A percentile compares a stretch with the other conserved stretches of the same genome.
Evolutionary conservation across 2,113 vertebrate genomes (phyloP).

Genomic region (Henicopernis longicauda): DNA sequence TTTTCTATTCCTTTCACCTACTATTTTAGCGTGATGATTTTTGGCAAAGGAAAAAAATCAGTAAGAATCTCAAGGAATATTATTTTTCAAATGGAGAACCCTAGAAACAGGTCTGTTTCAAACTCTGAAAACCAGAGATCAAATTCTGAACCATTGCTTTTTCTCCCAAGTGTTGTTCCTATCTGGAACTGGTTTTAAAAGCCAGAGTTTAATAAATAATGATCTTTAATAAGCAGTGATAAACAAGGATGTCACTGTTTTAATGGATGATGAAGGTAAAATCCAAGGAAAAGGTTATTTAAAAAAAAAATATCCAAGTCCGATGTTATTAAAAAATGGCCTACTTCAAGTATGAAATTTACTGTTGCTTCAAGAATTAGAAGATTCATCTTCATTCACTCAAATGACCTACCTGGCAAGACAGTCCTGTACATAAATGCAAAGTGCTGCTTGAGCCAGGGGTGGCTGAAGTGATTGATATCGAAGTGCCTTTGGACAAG

Average conservation of each 20-base stretch:
- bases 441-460: constrained; percentile 95
- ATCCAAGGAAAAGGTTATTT: not conserved
- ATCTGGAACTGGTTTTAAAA: not conserved
- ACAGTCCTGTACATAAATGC: constrained; percentile 96
- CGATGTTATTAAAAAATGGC: not conserved
- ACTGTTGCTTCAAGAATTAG: not conserved
- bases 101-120: not conserved
- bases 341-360: not conserved
- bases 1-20: not conserved
- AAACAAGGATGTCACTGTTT: not conserved
- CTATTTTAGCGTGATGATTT: not conserved
- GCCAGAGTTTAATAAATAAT: not conserved
- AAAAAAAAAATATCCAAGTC: not conserved
- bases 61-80: not conserved
- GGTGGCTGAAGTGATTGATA: constrained; percentile 92
- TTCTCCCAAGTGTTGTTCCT: not conserved
- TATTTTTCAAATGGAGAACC: not conserved
- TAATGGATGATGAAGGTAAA: not conserved
- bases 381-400: not conserved
- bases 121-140: not conserved
- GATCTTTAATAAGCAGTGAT: not conserved
- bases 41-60: not conserved
- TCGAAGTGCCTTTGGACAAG: constrained; percentile 93
- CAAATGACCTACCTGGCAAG: constrained; percentile 81
- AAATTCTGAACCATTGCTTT: not conserved